phyloP scores from a whole-genome alignment of 2,888 invertebrate genomes.

The Eurois occulta region DNA sequence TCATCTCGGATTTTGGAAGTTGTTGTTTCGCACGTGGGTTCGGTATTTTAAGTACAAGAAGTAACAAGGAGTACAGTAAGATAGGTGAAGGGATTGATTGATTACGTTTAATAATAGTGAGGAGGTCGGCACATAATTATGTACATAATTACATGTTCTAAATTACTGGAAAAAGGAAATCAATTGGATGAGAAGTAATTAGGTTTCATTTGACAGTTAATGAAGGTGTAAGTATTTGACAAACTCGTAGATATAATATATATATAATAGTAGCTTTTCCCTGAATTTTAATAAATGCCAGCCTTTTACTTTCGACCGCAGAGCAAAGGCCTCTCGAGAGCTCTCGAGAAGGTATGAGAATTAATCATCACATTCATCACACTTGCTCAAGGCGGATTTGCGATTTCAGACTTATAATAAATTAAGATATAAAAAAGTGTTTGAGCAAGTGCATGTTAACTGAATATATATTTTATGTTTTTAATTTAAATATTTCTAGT shows the following conservation, averaged over 20 bases:
- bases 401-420: neutral
- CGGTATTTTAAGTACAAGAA: too few species aligned
- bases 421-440: too few species aligned
- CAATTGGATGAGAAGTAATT: neutral
- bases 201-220: neutral
- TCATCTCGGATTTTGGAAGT: constrained; percentile 36
- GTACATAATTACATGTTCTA: neutral
- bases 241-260: too few species aligned
- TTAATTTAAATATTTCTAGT: neutral
- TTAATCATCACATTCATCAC: neutral
- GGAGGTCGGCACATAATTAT: neutral
- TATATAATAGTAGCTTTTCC: neutral
- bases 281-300: neutral
- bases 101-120: neutral
- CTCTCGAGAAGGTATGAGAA: neutral
- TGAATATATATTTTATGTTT: neutral
- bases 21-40: neutral
- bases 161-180: neutral
- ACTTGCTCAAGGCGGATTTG: neutral
- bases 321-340: neutral
- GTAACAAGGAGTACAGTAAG: too few species aligned
- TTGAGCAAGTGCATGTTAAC: neutral
- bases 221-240: neutral
- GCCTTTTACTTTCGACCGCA: neutral
- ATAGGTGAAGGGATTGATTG: neutral